Evolutionary conservation across 2,797 vertebrate species (phyloP), one percentile per base, ranked within the genome.

Genomic region (Oryzias sinensis): DNA sequence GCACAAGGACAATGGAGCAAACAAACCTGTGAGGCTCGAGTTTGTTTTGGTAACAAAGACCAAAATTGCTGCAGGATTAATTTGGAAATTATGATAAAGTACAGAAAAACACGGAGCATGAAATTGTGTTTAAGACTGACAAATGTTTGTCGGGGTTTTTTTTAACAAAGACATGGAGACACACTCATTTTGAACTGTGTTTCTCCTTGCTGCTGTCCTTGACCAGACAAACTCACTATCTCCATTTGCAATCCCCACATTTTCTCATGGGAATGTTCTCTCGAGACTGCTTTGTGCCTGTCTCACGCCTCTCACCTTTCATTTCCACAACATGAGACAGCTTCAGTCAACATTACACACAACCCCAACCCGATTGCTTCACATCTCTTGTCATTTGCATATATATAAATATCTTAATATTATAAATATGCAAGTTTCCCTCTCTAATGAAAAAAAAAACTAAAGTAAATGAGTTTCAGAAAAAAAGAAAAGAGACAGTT

Each of bases 301-400:
- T 87, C 87, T 83, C 87, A 88, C 82, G 81, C 78, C 18, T 78
- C 44, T 89, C 78, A 14, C 0, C 17, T 89, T 77, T 77, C 87
- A 63, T 1, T 8, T 0, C 16, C 42, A 33, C 16, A 80, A 71
- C 22, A 15, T 5, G 53, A 70, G 18, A 43, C 18, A 40, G 68
- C 71, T 59, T 79, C 50, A 63, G 59, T 16, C 9, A 3, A 51
- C 59, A 42, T 13, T 29, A 17, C 5, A 8, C 16, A 17, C 29
- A 22, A 13, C 45, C 22, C 6, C 53, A 41, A 44, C 44, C 20
- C 49, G 43, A 37, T 37, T 37, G 33, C 13, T 4, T 45, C 44
- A 59, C 37, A 49, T 53, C 65, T 53, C 55, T 45, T 68, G 48
- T 16, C 46, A 41, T 64, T 42, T 37, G 20, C 1, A 40, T 17